Evolutionary conservation across 2,113 vertebrate species (phyloP).

Genomic region (Carassius gibelio): DNA sequence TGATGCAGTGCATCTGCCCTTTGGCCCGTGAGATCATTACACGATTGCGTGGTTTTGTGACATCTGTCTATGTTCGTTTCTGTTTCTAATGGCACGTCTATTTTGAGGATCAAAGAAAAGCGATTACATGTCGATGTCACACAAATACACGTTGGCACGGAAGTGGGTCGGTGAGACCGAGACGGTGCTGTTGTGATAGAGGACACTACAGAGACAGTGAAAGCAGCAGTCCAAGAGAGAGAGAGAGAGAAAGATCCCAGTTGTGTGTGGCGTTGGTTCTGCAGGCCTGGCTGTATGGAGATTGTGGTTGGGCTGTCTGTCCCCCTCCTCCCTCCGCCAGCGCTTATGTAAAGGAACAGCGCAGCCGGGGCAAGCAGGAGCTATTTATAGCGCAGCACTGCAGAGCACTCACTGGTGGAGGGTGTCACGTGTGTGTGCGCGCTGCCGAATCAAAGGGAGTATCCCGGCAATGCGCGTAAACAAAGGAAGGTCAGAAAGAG

Average conservation of each 20-base stretch:
- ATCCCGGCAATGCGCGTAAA: conserved; percentile 89
- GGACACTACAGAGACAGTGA: neutral
- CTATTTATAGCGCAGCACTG: conserved; percentile 91
- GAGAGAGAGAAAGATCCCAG: neutral
- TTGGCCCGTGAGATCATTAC: conserved; percentile 5
- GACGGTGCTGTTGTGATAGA: neutral
- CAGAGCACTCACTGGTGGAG: conserved; percentile 84
- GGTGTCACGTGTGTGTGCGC: conserved; percentile 79
- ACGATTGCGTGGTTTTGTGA: conserved; percentile 16
- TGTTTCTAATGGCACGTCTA: neutral
- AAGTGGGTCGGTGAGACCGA: neutral
- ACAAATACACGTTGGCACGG: neutral
- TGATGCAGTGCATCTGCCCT: neutral
- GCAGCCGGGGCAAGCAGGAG: conserved; percentile 86
- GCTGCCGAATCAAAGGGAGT: conserved; percentile 88
- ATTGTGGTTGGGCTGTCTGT: conserved; percentile 74
- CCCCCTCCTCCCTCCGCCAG: conserved; percentile 67
- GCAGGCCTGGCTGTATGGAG: conserved; percentile 58
- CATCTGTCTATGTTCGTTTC: conserved; percentile 22
- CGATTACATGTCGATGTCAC: neutral
- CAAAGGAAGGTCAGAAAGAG: conserved; percentile 85
- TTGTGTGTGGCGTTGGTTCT: conserved; percentile 47
- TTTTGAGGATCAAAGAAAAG: conserved; percentile 4
- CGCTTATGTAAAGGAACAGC: conserved; percentile 90
- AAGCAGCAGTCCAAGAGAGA: neutral